Percentiles rank a stretch among this genome's conserved stretches.
Evolutionary conservation across 2,888 invertebrate genomes (phyloP).

Genomic region (Orchestes rusci): DNA sequence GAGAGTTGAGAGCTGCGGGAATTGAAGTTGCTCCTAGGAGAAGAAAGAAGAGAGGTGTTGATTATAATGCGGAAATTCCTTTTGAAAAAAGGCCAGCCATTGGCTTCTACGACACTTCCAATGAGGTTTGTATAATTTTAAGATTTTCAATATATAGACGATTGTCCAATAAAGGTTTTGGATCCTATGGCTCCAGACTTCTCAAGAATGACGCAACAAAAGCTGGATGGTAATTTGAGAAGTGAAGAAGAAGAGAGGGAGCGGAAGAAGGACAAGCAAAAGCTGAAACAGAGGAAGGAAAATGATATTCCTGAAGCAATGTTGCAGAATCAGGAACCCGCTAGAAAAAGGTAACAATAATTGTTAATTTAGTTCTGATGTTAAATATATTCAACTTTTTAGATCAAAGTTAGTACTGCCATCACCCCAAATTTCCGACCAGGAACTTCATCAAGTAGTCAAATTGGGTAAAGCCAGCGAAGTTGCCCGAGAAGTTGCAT

Average conservation of each 20-base stretch:
- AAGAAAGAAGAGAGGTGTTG: conserved; percentile 81
- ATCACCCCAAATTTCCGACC: conserved; percentile 93
- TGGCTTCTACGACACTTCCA: conserved; percentile 93
- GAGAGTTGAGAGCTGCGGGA: conserved; percentile 95
- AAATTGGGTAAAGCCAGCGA: conserved; percentile 88
- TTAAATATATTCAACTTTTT: conserved; percentile 2
- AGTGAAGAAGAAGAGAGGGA: conserved; percentile 91
- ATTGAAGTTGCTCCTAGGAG: conserved; percentile 59
- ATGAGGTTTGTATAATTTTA: conserved; percentile 48
- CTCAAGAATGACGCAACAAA: conserved; percentile 80
- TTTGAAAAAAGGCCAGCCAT: conserved; percentile 90
- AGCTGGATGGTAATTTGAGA: conserved; percentile 85
- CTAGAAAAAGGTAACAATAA: conserved; percentile 61
- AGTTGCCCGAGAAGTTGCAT: conserved; percentile 80
- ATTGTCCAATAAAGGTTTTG: conserved; percentile 44
- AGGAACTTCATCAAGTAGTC: conserved; percentile 85
- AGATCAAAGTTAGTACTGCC: conserved; percentile 89
- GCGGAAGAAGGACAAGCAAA: conserved; percentile 90
- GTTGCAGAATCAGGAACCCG: conserved; percentile 81
- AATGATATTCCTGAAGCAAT: conserved; percentile 90
- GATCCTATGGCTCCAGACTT: conserved; percentile 89
- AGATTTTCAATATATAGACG: background rate
- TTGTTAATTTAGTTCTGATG: background rate
- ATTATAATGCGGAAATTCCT: conserved; percentile 96
- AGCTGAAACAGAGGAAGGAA: conserved; percentile 91